A percentile compares a stretch with the other conserved stretches of the same genome.
Conservation (phyloP, 30 jellyfish, hydroid and myxozoan species). For the Hydractinia symbiolongicarpus region DNA sequence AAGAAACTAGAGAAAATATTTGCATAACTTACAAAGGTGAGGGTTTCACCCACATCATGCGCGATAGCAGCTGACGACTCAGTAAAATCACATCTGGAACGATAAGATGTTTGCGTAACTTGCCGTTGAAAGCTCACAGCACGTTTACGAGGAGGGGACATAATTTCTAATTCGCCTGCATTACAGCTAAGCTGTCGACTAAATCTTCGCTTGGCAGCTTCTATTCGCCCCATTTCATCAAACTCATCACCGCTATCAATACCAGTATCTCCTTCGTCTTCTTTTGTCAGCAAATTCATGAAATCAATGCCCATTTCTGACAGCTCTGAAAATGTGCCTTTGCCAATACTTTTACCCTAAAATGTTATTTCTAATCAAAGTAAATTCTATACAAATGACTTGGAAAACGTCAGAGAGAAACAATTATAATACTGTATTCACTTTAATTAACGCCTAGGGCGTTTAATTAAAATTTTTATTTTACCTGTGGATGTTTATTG, state of each 20-base stretch:
- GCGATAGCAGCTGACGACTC: slow-evolving; percentile 8
- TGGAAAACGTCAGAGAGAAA: background rate
- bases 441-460: too few species aligned
- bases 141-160: background rate
- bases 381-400: background rate
- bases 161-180: background rate
- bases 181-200: slow-evolving; percentile 45
- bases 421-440: too few species aligned
- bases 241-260: slow-evolving; percentile 35
- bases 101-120: slow-evolving; percentile 2
- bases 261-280: slow-evolving; percentile 39
- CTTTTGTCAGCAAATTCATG: slow-evolving; percentile 38
- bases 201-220: slow-evolving; percentile 62
- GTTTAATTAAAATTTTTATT: too few species aligned
- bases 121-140: slow-evolving; percentile 10
- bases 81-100: background rate
- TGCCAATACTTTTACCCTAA: slow-evolving; percentile 66
- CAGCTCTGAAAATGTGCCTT: slow-evolving; percentile 58
- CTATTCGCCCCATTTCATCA: slow-evolving; percentile 23
- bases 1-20: too few species aligned
- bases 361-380: background rate
- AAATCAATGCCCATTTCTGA: slow-evolving; percentile 54
- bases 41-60: background rate
- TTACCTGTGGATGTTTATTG: too few species aligned
- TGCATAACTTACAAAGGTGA: background rate